These are phyloP conservation scores for Drosophila eohydei DNA, from an alignment of 2,888 invertebrate genomes.

Conservation along the genomic window DNA sequence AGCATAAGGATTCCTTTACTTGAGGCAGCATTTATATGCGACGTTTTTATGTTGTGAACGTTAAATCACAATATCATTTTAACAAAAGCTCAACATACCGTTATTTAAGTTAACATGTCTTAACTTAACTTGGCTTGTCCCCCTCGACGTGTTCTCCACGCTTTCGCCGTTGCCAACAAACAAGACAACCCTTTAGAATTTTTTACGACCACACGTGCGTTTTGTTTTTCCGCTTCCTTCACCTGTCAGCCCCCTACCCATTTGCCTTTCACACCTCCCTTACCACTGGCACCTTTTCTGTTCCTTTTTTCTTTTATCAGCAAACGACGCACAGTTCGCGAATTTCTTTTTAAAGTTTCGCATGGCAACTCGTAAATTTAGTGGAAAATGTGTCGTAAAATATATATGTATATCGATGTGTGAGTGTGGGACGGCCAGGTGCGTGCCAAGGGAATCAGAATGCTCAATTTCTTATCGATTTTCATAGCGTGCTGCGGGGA, in stretches of 20 bases:
- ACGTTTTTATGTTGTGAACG: neutral
- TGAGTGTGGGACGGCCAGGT: slow-evolving; percentile 31
- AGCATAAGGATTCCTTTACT: neutral
- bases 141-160: neutral
- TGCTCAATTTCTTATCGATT: slow-evolving; percentile 60
- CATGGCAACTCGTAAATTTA: slow-evolving; percentile 63
- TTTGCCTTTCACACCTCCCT: neutral
- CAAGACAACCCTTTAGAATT: slow-evolving; percentile 52
- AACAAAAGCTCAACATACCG: slow-evolving; percentile 16
- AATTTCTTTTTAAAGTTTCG: slow-evolving; percentile 65
- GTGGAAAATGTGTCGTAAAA: slow-evolving; percentile 62
- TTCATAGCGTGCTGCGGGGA: slow-evolving; percentile 17
- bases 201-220: slow-evolving; percentile 65
- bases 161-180: slow-evolving; percentile 3
- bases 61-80: slow-evolving; percentile 10
- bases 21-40: neutral
- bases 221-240: slow-evolving; percentile 31
- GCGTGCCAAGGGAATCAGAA: slow-evolving; percentile 37
- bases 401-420: slow-evolving; percentile 35
- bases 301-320: slow-evolving; percentile 1
- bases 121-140: slow-evolving; percentile 14
- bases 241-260: slow-evolving; percentile 2
- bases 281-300: neutral
- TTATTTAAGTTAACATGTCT: slow-evolving; percentile 28
- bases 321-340: slow-evolving; percentile 29